phyloP scores from a whole-genome alignment of 2,888 invertebrate genomes.

The Trachelus troglodyta region DNA sequence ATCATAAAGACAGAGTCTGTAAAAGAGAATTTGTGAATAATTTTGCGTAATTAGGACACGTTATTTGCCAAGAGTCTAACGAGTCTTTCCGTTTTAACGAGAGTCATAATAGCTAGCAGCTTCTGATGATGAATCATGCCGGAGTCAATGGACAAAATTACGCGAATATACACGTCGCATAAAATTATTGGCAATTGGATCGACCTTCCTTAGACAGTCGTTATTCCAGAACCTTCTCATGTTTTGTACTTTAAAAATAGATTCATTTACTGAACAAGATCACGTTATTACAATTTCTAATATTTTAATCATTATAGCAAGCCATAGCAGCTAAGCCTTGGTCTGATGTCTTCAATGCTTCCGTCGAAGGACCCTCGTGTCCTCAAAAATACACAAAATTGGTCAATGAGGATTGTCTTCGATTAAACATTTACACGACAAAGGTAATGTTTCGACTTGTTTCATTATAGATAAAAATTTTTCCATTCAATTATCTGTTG shows the following conservation, averaged over 20 bases:
- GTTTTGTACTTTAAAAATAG: neutral
- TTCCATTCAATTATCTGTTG: neutral
- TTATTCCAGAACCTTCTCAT: neutral
- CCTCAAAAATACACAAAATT: slow-evolving; percentile 63
- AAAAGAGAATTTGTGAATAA: neutral
- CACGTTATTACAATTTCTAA: neutral
- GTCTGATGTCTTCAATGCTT: slow-evolving; percentile 68
- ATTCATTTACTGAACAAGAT: neutral
- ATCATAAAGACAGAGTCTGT: neutral
- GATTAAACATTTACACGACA: slow-evolving; percentile 72
- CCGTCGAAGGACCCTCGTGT: slow-evolving; percentile 71
- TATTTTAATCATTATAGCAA: slow-evolving; percentile 56
- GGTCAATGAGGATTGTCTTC: slow-evolving; percentile 72
- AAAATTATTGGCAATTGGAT: neutral
- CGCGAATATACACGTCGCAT: neutral
- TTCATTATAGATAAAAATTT: neutral
- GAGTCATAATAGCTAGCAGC: neutral
- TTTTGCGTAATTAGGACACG: neutral
- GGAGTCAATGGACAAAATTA: neutral
- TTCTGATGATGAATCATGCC: neutral
- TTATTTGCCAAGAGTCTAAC: slow-evolving; percentile 6
- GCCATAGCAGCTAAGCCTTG: slow-evolving; percentile 69
- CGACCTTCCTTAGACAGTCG: neutral
- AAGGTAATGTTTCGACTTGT: slow-evolving; percentile 48
- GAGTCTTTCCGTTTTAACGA: slow-evolving; percentile 8